Conservation (phyloP, 2,888 invertebrate genomes). For the Trisateles emortualis region DNA sequence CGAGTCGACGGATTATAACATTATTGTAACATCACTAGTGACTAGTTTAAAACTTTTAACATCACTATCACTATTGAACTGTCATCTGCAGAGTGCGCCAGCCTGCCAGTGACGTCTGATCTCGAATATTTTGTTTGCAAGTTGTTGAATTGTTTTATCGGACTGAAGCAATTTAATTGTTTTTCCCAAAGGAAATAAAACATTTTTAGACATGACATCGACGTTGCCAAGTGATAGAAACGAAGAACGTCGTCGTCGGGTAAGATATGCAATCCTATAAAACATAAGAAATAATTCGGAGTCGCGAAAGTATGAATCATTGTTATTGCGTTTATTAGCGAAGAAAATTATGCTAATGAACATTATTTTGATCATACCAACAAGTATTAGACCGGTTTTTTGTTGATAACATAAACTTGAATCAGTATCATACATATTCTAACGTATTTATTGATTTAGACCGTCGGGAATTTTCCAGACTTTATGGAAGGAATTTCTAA, state of each 20-base stretch:
- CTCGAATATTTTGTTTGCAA: conserved; percentile 25
- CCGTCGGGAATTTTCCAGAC: conserved; percentile 49
- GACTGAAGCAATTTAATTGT: conserved; percentile 7
- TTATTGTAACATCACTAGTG: neutral
- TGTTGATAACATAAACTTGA: conserved; percentile 1
- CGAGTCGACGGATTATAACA: neutral
- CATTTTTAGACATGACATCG: conserved; percentile 64
- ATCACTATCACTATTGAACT: neutral
- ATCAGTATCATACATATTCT: conserved; percentile 2
- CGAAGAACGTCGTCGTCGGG: conserved; percentile 82
- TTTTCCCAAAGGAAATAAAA: conserved; percentile 5
- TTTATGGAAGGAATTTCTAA: conserved; percentile 11
- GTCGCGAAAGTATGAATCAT: conserved; percentile 52
- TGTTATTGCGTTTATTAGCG: conserved; percentile 53
- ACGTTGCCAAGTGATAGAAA: conserved; percentile 75
- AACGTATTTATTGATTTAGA: conserved; percentile 37
- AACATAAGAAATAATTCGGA: conserved; percentile 5
- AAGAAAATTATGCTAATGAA: conserved; percentile 30
- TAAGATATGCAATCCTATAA: conserved; percentile 48
- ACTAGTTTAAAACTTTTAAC: neutral
- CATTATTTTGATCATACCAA: conserved; percentile 22
- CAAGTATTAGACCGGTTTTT: conserved; percentile 45
- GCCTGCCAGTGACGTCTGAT: conserved; percentile 9
- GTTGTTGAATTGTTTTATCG: conserved; percentile 4
- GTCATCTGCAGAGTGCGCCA: conserved; percentile 6